Base-by-base conservation (phyloP, 2,888 invertebrate genomes). In the Apodemia zela region DNA sequence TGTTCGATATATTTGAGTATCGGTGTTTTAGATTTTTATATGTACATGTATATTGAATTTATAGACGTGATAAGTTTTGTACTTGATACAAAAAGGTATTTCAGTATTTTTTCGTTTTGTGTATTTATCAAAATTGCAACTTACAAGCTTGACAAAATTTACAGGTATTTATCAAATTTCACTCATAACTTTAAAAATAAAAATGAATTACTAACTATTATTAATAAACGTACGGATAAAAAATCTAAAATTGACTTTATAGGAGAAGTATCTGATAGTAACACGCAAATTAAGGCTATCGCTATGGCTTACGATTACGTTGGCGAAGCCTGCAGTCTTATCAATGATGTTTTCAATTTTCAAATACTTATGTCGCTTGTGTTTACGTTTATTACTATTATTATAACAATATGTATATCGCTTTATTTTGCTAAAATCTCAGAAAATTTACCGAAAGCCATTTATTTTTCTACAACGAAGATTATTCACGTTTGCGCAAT, bases 141-240 rank as follows among this genome's bases (percentile, higher is more conserved):
- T 29, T n/a, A 65, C 1, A 77, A 84, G 65, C 67, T 87, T 8
- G 59, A 60, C 5, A 45, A 80, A 13, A 75, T 86, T 18, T 84
- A 85, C 60, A 69, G 71, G 8, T 78, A 82, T 68, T 65, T 87
- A 25, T 61, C 67, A n/a, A 75, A 75, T 51, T 81, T 85, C 63
- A 68, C 81, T 8, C 62, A 74, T 59, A 75, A 67, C 15, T 21
- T 54, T 13, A 61, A 5, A n/a, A 15, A n/a, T 10, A 33, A 17
- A 15, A 25, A 35, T 35, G 45, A 15, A 18, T 33, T 29, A 25
- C 51, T 13, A 21, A 47, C 57, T 1, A n/a, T 45, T 18, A n/a
- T 13, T 15, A 18, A 29, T 33, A 42, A 25, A 45, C 29, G 15
- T 18, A 18, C 3, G 1, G 29, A 60, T 7, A 18, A 47, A 7